These are phyloP conservation scores for Teinopalpus imperialis DNA, from an alignment of 2,888 invertebrate genomes.

Conservation along the genomic window DNA sequence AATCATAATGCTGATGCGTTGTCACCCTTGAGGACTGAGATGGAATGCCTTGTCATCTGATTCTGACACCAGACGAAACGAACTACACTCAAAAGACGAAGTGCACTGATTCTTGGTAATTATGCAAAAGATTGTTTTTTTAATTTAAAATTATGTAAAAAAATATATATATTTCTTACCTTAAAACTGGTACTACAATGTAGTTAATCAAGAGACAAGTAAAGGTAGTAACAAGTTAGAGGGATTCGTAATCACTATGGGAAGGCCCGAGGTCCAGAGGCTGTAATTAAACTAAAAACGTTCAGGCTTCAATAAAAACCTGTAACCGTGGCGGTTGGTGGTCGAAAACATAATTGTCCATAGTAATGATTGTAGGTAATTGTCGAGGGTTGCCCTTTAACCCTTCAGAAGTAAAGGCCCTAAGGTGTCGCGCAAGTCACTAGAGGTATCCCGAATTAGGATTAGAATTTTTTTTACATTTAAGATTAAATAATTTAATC, in stretches of 20 bases:
- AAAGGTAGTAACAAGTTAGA: background rate
- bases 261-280: constrained; percentile 37
- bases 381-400: constrained; percentile 67
- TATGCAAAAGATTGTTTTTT: no score
- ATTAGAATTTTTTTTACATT: no score
- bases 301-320: constrained; percentile 69
- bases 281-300: constrained; percentile 77
- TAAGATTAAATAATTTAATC: no score
- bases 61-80: no score
- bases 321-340: constrained; percentile 65
- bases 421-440: constrained; percentile 35
- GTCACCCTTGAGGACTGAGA: no score
- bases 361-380: constrained; percentile 79
- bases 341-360: constrained; percentile 73
- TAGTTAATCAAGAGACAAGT: background rate
- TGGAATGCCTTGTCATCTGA: no score
- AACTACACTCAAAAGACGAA: no score
- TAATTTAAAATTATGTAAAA: no score
- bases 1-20: no score
- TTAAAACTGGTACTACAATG: no score
- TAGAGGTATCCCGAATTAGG: constrained; percentile 29
- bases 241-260: constrained; percentile 13
- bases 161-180: no score
- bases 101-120: no score
- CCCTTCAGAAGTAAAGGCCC: constrained; percentile 64